A percentile compares a stretch with the other conserved stretches of the same genome.
phyloP scores from a whole-genome alignment of 1,140 invertebrate genomes.

The Forficula auricularia region DNA sequence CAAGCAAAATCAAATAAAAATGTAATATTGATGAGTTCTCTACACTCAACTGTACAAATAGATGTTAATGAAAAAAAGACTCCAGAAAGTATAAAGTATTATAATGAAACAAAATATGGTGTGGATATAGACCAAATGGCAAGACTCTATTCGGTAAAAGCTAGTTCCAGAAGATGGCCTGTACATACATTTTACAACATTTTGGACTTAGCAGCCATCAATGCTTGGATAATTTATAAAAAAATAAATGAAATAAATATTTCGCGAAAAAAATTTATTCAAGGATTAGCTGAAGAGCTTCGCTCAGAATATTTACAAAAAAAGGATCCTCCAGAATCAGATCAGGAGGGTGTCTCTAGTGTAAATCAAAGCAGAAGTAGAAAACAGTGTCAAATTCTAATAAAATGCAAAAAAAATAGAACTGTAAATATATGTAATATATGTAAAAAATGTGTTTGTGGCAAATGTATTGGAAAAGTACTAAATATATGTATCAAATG shows the following conservation, averaged over 20 bases:
- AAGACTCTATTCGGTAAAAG: constrained; percentile 9
- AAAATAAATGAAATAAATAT: constrained; percentile 3
- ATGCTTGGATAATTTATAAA: constrained; percentile 9
- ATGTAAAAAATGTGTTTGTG: too few relatives aligned
- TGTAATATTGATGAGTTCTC: constrained; percentile 14
- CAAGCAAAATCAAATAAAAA: constrained; percentile 16
- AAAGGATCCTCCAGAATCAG: too few relatives aligned
- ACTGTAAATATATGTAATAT: too few relatives aligned
- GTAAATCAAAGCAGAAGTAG: too few relatives aligned
- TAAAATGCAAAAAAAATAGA: too few relatives aligned
- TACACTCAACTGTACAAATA: constrained; percentile 12
- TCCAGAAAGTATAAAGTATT: constrained; percentile 15
- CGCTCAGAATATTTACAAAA: too few relatives aligned
- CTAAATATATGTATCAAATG: too few relatives aligned
- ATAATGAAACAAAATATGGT: constrained; percentile 17
- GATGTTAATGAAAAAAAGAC: constrained; percentile 10
- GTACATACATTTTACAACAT: constrained; percentile 16
- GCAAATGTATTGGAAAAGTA: too few relatives aligned
- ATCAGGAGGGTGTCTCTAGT: too few relatives aligned
- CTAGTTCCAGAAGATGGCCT: constrained; percentile 12
- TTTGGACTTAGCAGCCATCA: constrained; percentile 15
- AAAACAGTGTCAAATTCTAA: too few relatives aligned
- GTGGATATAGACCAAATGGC: constrained; percentile 16
- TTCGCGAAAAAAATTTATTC: too few relatives aligned
- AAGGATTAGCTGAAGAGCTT: too few relatives aligned